A percentile compares a stretch with the other conserved stretches of the same genome.
Conservation (phyloP, 2,888 invertebrate species). For the Pteria penguin region DNA sequence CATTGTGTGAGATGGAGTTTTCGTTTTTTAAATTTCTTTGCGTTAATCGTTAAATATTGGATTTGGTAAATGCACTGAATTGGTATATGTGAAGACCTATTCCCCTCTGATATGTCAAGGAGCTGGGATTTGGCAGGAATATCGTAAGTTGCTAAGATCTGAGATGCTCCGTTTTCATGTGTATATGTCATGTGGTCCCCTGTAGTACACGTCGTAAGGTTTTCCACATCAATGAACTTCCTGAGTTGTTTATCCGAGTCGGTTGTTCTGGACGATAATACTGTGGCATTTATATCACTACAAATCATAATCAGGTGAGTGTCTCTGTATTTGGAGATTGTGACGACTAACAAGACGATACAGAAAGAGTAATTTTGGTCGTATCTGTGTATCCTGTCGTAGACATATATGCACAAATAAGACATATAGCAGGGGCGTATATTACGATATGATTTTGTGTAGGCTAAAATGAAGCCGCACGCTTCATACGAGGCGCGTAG, state of each 20-base stretch:
- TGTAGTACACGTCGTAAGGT: neutral
- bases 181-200: neutral
- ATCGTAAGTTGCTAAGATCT: neutral
- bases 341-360: neutral
- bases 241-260: neutral
- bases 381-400: neutral
- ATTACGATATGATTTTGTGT: too few relatives aligned
- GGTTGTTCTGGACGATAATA: neutral
- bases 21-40: too few relatives aligned
- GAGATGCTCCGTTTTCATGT: neutral
- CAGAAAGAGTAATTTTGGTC: neutral
- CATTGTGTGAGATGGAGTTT: neutral
- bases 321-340: neutral
- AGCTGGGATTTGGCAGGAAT: neutral
- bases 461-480: too few relatives aligned
- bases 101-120: neutral
- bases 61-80: too few relatives aligned
- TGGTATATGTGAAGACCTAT: too few relatives aligned
- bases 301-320: neutral
- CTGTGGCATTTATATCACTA: neutral
- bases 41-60: too few relatives aligned
- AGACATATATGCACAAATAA: neutral
- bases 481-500: too few relatives aligned
- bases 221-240: accelerated
- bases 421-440: neutral